Conservation (phyloP, 2,888 invertebrate species). For the Patella pellucida region DNA sequence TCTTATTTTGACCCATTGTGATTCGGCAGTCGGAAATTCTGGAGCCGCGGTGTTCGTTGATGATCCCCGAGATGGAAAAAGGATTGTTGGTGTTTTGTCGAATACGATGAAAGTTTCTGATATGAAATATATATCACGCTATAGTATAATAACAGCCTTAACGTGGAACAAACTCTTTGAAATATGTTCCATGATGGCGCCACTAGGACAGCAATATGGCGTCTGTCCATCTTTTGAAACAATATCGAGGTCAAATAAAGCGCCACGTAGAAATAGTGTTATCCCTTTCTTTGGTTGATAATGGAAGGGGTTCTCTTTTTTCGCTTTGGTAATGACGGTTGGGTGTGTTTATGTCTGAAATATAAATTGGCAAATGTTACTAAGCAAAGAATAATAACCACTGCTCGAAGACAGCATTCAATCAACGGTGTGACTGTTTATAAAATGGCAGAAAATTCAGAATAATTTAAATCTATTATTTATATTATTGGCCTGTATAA, state of each 20-base stretch:
- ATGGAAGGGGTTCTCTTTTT: too few relatives aligned
- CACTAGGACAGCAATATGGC: slow-evolving; percentile 45
- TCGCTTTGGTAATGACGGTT: too few relatives aligned
- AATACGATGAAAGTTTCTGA: slow-evolving; percentile 36
- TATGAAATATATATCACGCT: slow-evolving; percentile 26
- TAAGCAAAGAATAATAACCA: too few relatives aligned
- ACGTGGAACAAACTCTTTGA: slow-evolving; percentile 58
- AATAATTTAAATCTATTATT: too few relatives aligned
- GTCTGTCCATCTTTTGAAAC: slow-evolving; percentile 44
- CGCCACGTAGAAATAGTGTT: slow-evolving; percentile 32
- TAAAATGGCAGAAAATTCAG: too few relatives aligned
- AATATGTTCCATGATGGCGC: slow-evolving; percentile 58
- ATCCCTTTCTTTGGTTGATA: slow-evolving; percentile 48
- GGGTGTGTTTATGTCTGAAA: too few relatives aligned
- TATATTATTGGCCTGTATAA: too few relatives aligned
- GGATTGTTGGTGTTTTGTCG: slow-evolving; percentile 62
- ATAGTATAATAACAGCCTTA: slow-evolving; percentile 55
- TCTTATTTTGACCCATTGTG: slow-evolving; percentile 57
- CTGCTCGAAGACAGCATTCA: too few relatives aligned
- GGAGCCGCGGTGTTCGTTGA: slow-evolving; percentile 59
- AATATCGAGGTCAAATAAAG: slow-evolving; percentile 27
- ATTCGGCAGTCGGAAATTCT: slow-evolving; percentile 58
- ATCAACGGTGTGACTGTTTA: too few relatives aligned
- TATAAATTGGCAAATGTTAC: too few relatives aligned
- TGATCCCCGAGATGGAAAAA: slow-evolving; percentile 45